phyloP scores from a whole-genome alignment of 2,797 vertebrate genomes.

The Echiichthys vipera region DNA sequence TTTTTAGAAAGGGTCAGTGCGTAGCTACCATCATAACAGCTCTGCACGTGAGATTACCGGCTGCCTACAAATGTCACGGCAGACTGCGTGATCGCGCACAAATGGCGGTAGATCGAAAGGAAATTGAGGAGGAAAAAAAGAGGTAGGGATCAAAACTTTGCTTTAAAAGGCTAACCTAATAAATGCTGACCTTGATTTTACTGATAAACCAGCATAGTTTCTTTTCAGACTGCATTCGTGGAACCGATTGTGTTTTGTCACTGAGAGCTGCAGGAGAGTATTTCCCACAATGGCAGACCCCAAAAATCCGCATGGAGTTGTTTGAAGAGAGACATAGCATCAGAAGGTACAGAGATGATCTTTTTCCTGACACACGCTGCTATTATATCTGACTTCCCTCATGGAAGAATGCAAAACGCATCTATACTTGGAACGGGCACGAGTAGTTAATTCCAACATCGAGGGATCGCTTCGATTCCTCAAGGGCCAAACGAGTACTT shows the following conservation, averaged over 20 bases:
- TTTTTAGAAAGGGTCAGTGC: neutral
- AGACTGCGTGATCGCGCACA: neutral
- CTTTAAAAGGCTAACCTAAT: conserved; percentile 6
- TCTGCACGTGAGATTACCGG: neutral
- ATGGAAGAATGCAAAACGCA: neutral
- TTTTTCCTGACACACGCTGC: neutral
- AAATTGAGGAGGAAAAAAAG: neutral
- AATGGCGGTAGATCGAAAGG: neutral
- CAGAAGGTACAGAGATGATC: neutral
- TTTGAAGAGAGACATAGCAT: neutral
- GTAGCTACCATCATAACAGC: too few species aligned
- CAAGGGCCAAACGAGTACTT: too few species aligned
- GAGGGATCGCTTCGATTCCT: too few species aligned
- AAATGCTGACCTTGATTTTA: neutral
- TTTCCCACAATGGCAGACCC: neutral
- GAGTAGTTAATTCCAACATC: too few species aligned
- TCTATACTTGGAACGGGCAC: too few species aligned
- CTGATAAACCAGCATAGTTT: neutral
- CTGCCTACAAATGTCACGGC: conserved; percentile 8
- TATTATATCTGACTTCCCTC: neutral
- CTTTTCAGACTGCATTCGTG: neutral
- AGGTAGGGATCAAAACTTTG: neutral
- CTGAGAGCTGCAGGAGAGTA: neutral
- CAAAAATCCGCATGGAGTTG: neutral
- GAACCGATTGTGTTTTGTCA: neutral